A percentile compares a stretch with the other conserved stretches of the same genome.
Evolutionary conservation across 2,888 invertebrate genomes (phyloP).

Genomic region (Boloria euphrosyne): DNA sequence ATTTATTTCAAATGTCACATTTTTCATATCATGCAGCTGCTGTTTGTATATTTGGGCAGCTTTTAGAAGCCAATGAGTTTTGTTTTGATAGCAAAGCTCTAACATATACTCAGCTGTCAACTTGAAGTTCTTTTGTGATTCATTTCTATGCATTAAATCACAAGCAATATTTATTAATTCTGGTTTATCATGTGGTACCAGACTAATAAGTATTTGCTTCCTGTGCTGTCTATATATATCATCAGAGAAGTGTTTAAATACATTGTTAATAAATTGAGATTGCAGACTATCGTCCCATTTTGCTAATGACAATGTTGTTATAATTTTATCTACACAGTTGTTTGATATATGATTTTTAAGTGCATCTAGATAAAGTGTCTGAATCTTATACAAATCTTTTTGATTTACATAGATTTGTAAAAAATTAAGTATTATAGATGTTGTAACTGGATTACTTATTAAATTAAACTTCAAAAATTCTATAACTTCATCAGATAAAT

Average conservation of each 20-base stretch:
- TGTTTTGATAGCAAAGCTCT: constrained; percentile 75
- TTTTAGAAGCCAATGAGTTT: constrained; percentile 75
- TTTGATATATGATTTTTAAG: constrained; percentile 63
- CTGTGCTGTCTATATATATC: constrained; percentile 67
- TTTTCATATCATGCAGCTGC: constrained; percentile 73
- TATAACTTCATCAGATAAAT: constrained; percentile 57
- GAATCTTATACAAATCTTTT: constrained; percentile 56
- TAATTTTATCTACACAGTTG: constrained; percentile 61
- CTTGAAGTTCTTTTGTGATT: constrained; percentile 70
- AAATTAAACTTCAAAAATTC: constrained; percentile 73
- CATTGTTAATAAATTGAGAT: constrained; percentile 56
- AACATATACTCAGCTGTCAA: constrained; percentile 77
- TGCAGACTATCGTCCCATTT: constrained; percentile 63
- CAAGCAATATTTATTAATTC: constrained; percentile 60
- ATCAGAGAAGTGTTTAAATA: constrained; percentile 62
- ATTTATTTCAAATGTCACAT: constrained; percentile 75
- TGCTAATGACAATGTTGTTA: constrained; percentile 64
- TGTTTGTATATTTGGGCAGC: constrained; percentile 72
- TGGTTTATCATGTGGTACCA: constrained; percentile 67
- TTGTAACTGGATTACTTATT: constrained; percentile 69
- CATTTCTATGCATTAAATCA: constrained; percentile 67
- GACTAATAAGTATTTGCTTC: constrained; percentile 72
- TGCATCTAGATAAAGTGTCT: constrained; percentile 62
- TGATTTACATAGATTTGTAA: constrained; percentile 53
- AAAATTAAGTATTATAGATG: constrained; percentile 58